These are phyloP conservation scores for Galaxea fascicularis DNA, from an alignment of 92 coral and sea anemone species.

Conservation along the genomic window DNA sequence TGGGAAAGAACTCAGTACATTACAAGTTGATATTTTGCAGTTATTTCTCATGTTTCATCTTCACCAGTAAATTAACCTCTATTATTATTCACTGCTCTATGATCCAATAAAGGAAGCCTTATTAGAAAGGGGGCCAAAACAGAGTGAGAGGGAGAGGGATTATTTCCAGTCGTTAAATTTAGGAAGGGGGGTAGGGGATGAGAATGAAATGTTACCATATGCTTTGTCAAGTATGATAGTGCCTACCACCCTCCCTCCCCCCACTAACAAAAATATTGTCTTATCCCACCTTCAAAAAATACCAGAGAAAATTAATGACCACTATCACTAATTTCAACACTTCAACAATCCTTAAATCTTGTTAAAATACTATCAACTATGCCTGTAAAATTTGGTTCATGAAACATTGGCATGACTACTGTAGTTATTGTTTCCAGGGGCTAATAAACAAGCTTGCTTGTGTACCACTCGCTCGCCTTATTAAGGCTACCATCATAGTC, in stretches of 20 bases:
- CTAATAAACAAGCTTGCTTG: constrained; percentile 9
- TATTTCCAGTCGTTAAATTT: not conserved
- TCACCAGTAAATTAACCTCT: not conserved
- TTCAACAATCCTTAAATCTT: constrained; percentile 7
- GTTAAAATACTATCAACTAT: not conserved
- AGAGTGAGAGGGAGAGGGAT: not conserved
- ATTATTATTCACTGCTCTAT: not conserved
- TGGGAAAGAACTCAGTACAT: no score
- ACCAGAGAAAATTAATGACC: constrained; percentile 31
- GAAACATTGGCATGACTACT: constrained; percentile 10
- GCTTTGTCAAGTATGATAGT: not conserved
- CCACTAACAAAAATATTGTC: not conserved
- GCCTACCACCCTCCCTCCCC: constrained; percentile 5
- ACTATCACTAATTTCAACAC: constrained; percentile 30
- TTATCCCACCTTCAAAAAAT: constrained; percentile 7
- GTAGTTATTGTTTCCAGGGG: not conserved
- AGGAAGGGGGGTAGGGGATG: not conserved
- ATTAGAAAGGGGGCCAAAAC: constrained; percentile 16
- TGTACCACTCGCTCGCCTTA: not conserved
- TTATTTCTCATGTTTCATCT: not conserved
- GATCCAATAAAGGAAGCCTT: not conserved
- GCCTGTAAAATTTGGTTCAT: constrained; percentile 3
- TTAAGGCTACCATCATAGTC: constrained; percentile 11
- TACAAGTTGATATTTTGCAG: not conserved
- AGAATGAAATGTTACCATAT: constrained; percentile 12